Evolutionary conservation across 2,113 vertebrate genomes (phyloP).

Genomic region (Pseudopipra pipra): DNA sequence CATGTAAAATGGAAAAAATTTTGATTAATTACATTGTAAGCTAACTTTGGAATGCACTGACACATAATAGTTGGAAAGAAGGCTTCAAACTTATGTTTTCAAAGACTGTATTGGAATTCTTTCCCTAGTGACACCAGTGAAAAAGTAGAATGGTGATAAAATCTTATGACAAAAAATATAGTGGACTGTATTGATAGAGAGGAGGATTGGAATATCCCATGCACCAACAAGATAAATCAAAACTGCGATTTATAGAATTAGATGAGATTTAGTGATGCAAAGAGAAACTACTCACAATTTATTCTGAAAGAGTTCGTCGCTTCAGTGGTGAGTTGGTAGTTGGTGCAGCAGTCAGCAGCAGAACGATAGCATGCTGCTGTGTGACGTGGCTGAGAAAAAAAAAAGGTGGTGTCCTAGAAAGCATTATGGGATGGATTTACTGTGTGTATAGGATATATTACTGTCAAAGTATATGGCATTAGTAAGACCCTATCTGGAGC

Average conservation of each 20-base stretch:
- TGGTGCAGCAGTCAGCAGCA: neutral
- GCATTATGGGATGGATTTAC: neutral
- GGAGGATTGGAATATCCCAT: neutral
- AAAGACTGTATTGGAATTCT: neutral
- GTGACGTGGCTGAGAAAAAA: neutral
- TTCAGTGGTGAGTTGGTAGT: neutral
- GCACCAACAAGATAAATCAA: neutral
- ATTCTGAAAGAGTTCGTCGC: neutral
- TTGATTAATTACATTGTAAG: neutral
- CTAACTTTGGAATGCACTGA: neutral
- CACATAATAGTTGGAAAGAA: neutral
- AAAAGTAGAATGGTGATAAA: neutral
- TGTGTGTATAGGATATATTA: neutral
- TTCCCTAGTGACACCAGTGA: neutral
- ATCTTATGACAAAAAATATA: neutral
- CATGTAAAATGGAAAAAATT: neutral
- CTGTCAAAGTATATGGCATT: neutral
- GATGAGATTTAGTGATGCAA: neutral
- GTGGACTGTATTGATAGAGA: neutral
- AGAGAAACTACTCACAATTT: neutral
- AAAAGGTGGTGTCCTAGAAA: neutral
- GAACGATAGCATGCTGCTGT: neutral
- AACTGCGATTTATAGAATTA: neutral
- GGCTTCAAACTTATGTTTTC: neutral
- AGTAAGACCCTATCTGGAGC: neutral